Evolutionary conservation across 2,888 invertebrate genomes (phyloP), one percentile per base, ranked within the genome.

Genomic region (Eristalinus sepulchralis): DNA sequence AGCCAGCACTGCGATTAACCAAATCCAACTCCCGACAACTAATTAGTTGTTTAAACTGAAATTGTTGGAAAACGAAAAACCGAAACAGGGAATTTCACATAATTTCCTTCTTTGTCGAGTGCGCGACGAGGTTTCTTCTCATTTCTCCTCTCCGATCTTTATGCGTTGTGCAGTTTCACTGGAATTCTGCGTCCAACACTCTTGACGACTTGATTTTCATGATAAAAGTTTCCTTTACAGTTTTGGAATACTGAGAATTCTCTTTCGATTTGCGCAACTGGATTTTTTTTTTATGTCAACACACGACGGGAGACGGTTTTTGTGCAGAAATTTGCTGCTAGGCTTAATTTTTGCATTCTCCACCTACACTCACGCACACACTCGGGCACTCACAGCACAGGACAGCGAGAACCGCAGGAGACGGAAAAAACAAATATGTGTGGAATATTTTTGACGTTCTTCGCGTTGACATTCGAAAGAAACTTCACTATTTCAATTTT

Each of bases 391-490:
- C 13, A 68, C 34, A 72, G 67, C 63, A 27, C 67, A 63, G 63
- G 59, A 39, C 24, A 53, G 36, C 11, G 60, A 76, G 63, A 77
- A 70, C 66, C 67, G 62, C 31, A 66, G 66, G 59, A 73, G 60
- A 53, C 34, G 33, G 53, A 75, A 75, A 86, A 75, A 55, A 75
- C 70, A 84, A 67, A 83, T 59, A 59, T 78, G n/a, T n/a, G n/a
- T n/a, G 64, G 70, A 75, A 63, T 63, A 62, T 64, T 78, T 86
- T 86, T 86, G 86, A 86, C 86, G 78, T 86, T 86, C 64, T 86
- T 64, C 77, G 53, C 70, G 20, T 66, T 86, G 86, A 86, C 86
- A 86, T 86, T 86, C 86, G 82, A 72, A 62, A 59, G 64, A 80
- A 71, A 66, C 66, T 63, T 78, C 67, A 60, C 20, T 34, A 36